Conservation (phyloP, 2,113 vertebrate genomes). For the Xyliphius kryptos region DNA sequence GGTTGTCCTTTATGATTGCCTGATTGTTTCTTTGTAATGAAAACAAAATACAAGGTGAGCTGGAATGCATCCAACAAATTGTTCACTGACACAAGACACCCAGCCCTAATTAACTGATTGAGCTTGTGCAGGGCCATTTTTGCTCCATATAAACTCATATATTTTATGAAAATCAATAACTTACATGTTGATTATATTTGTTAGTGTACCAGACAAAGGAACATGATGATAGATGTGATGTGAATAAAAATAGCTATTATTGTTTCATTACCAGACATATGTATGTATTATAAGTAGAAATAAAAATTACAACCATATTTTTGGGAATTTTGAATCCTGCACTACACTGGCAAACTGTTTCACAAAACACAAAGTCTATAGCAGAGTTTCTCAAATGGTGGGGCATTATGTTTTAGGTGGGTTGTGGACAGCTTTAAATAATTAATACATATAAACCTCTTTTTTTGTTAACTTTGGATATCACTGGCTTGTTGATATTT, state of each 20-base stretch:
- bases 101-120: conserved; percentile 25
- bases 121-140: conserved; percentile 26
- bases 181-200: conserved; percentile 12
- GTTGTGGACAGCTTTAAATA: too few relatives aligned
- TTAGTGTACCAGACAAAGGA: not conserved
- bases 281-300: too few relatives aligned
- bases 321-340: too few relatives aligned
- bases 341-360: too few relatives aligned
- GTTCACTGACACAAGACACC: conserved; percentile 28
- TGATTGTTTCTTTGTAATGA: conserved; percentile 28
- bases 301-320: too few relatives aligned
- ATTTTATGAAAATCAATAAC: conserved; percentile 37
- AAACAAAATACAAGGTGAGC: conserved; percentile 30
- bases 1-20: conserved; percentile 36
- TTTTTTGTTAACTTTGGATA: too few relatives aligned
- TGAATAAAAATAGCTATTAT: not conserved
- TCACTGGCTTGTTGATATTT: too few relatives aligned
- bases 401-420: too few relatives aligned
- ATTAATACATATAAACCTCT: too few relatives aligned
- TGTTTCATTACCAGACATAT: too few relatives aligned
- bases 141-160: conserved; percentile 13
- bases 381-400: too few relatives aligned
- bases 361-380: too few relatives aligned
- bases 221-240: not conserved
- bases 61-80: conserved; percentile 3